Evolutionary conservation across 1,140 invertebrate species (phyloP).

Genomic region (Sitodiplosis mosellana): DNA sequence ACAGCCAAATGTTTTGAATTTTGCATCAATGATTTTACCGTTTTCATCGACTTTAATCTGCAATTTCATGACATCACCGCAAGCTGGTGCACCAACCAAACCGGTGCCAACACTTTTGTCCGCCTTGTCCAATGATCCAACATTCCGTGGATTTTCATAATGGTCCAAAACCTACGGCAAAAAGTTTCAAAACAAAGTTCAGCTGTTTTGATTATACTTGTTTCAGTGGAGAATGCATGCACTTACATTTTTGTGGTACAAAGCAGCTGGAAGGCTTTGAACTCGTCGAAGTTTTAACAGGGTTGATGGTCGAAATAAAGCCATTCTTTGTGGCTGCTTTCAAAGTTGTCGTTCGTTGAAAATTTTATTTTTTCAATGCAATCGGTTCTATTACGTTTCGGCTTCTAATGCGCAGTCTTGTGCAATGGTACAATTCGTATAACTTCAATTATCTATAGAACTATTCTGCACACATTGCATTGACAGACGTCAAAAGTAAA

Average conservation of each 20-base stretch:
- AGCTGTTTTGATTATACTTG: not conserved
- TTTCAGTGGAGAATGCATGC: not conserved
- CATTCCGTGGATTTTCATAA: constrained; percentile 98
- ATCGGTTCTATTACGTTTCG: too few species aligned
- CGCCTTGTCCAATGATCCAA: constrained; percentile 93
- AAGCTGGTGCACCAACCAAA: constrained; percentile 94
- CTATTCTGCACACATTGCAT: too few species aligned
- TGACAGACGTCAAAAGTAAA: too few species aligned
- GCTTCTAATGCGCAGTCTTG: too few species aligned
- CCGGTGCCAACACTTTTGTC: constrained; percentile 91
- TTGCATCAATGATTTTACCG: constrained; percentile 97
- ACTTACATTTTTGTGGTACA: constrained; percentile 1
- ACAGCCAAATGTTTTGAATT: constrained; percentile 99
- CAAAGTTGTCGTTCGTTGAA: too few species aligned
- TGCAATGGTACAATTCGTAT: too few species aligned
- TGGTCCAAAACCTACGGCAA: constrained; percentile 92
- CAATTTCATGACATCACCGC: constrained; percentile 99
- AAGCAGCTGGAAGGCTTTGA: not conserved
- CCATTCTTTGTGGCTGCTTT: not conserved
- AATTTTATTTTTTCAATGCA: too few species aligned
- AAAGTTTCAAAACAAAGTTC: not conserved
- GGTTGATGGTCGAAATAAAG: not conserved
- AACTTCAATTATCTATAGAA: too few species aligned
- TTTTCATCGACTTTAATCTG: constrained; percentile 90
- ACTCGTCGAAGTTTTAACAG: not conserved